Base-by-base conservation (phyloP, 2,888 invertebrate genomes). In the Germaria angustata region DNA sequence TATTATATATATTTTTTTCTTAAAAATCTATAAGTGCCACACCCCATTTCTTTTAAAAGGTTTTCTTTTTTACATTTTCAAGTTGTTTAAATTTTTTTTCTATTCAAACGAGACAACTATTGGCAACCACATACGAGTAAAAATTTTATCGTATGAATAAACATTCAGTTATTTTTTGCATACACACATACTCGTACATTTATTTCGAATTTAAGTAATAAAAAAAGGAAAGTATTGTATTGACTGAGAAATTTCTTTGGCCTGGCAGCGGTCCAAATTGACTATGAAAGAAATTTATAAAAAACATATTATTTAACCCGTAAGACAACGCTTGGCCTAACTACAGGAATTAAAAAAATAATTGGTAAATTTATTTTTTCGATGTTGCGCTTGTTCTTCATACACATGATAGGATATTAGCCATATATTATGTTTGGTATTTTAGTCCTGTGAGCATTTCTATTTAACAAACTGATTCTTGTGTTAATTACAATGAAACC, bases 161-260 rank as follows among this genome's bases (percentile, higher is more conserved):
- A 39, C 32, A 49, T 36, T 51, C 59, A 15, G 7, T 7, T 75
- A 22, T 57, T 51, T 34, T 44, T 32, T 41, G 2, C 15, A 28
- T 51, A n/a, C 2, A 15, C 7, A 28, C 15, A 0, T n/a, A 53
- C n/a, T 4, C 3, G 2, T n/a, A 53, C n/a, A 13, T 3, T 24
- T 41, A 24, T 53, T 55, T 57, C 51, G 13, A 32, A 13, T 66
- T 65, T 24, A 49, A 65, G 46, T 39, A 57, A 55, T 15, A 65
- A 41, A 34, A 72, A 17, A 55, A 66, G 20, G 22, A 55, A 72
- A 65, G 24, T 28, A 57, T 59, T 59, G 66, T 76, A 78, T 63
- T 69, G 77, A 78, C 77, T 78, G 69, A 36, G 17, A 69, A 78
- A 69, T 78, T 63, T 69, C 51, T 53, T 55, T 46, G 15, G 63